Evolutionary conservation across 2,888 invertebrate species (phyloP).

Genomic region (Pemphredon lugubris): DNA sequence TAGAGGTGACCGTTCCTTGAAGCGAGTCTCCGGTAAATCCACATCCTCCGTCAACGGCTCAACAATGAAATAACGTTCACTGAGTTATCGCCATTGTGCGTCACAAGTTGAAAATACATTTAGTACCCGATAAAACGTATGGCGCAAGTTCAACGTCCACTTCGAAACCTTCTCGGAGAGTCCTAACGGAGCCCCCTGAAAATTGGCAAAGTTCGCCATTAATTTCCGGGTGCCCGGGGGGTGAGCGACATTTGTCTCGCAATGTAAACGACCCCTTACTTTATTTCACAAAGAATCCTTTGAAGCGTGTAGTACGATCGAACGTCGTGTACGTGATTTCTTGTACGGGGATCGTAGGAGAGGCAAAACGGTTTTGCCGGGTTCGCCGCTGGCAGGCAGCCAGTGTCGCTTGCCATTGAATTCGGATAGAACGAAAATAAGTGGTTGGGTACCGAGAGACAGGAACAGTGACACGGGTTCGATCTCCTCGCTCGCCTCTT

Average conservation of each 20-base stretch:
- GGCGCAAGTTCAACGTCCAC: no score
- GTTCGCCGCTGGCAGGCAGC: slow-evolving; percentile 47
- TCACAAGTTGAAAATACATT: no score
- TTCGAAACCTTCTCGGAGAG: no score
- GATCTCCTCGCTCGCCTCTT: slow-evolving; percentile 56
- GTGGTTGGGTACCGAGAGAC: slow-evolving; percentile 45
- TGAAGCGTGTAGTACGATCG: slow-evolving; percentile 1
- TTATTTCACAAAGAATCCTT: neutral
- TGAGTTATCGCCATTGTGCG: no score
- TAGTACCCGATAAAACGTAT: no score
- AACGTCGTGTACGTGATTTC: slow-evolving; percentile 16
- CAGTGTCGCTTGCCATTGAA: slow-evolving; percentile 59
- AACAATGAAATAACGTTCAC: no score
- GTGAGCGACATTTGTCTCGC: neutral
- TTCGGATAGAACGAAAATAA: slow-evolving; percentile 60
- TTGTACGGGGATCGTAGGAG: slow-evolving; percentile 13
- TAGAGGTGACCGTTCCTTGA: no score
- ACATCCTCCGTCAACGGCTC: no score
- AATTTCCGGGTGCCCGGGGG: neutral
- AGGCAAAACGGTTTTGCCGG: slow-evolving; percentile 25
- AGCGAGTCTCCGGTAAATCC: no score
- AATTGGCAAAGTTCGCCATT: neutral
- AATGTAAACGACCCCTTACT: slow-evolving; percentile 4
- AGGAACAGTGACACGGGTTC: slow-evolving; percentile 62
- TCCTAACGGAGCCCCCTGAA: no score